phyloP scores from a whole-genome alignment of 2,113 vertebrate genomes.

The Potamarius usumacintae region DNA sequence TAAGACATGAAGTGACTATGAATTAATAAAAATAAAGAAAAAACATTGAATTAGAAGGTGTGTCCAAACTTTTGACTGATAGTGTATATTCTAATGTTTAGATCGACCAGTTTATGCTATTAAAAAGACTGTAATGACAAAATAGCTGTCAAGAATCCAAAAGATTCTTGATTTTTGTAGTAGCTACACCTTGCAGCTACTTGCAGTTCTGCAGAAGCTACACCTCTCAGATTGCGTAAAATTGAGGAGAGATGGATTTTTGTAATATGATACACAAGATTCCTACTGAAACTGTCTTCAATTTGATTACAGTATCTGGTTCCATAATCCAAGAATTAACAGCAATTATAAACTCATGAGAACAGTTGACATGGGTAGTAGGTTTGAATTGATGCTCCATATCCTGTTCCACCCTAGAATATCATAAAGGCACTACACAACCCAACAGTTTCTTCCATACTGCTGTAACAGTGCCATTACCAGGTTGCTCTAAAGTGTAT shows the following conservation, averaged over 20 bases:
- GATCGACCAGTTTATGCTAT: too few relatives aligned
- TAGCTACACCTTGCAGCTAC: too few relatives aligned
- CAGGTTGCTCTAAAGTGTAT: background rate
- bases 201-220: background rate
- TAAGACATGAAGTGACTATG: too few relatives aligned
- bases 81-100: too few relatives aligned
- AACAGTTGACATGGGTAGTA: background rate
- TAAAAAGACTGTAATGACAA: too few relatives aligned
- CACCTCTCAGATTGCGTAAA: background rate
- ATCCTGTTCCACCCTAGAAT: background rate
- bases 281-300: background rate
- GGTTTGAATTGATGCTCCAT: background rate
- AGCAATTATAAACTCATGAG: background rate
- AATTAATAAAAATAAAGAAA: too few relatives aligned
- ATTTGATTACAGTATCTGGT: background rate
- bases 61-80: too few relatives aligned
- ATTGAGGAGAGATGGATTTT: background rate
- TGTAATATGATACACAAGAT: background rate
- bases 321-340: background rate
- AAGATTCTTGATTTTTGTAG: too few relatives aligned
- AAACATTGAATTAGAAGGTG: too few relatives aligned
- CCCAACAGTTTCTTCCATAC: background rate
- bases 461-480: background rate
- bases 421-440: background rate
- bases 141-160: too few relatives aligned